Conservation (phyloP, 2,113 vertebrate species). For the Ahaetulla prasina region DNA sequence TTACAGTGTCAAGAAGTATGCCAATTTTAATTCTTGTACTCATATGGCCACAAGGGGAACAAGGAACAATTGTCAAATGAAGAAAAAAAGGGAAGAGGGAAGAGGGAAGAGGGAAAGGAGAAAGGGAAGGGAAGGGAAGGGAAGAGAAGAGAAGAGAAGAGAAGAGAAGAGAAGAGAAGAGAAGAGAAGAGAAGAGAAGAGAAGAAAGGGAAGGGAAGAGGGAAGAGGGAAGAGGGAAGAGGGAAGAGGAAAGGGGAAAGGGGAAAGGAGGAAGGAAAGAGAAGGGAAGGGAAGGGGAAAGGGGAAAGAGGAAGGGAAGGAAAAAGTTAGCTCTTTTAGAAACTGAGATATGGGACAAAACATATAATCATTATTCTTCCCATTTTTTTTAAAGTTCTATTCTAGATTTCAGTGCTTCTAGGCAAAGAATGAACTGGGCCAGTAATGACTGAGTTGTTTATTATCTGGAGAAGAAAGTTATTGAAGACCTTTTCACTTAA, state of each 20-base stretch:
- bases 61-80: background rate
- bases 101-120: too few relatives aligned
- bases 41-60: background rate
- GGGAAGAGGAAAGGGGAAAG: too few relatives aligned
- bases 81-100: background rate
- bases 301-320: too few relatives aligned
- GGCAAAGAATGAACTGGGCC: background rate
- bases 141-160: too few relatives aligned
- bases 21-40: background rate
- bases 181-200: background rate
- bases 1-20: background rate
- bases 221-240: too few relatives aligned
- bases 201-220: rapidly evolving
- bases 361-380: background rate
- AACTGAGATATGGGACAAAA: background rate
- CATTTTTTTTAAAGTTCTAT: background rate
- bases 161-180: rapidly evolving
- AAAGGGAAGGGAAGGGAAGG: too few relatives aligned
- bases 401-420: background rate
- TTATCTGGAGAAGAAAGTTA: background rate
- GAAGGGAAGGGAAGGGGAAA: too few relatives aligned
- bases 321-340: background rate
- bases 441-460: background rate
- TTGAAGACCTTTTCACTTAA: background rate
- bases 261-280: too few relatives aligned